Evolutionary conservation across 2,888 invertebrate species (phyloP).

Genomic region (Ceramica pisi): DNA sequence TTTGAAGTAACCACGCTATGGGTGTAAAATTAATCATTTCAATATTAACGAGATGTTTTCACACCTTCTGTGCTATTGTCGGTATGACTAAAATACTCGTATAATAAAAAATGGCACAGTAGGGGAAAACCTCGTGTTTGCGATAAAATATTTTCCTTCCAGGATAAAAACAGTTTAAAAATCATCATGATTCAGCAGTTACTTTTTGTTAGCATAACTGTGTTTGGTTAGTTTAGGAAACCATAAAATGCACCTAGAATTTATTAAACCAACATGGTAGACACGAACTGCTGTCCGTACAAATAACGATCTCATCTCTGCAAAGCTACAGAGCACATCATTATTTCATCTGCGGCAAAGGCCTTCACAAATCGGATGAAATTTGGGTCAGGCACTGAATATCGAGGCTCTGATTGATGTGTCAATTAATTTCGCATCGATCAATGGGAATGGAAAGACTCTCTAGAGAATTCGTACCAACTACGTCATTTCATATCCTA

Average conservation of each 20-base stretch:
- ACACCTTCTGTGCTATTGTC: not conserved
- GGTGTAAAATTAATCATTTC: slow-evolving; percentile 6
- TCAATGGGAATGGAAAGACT: slow-evolving; percentile 1
- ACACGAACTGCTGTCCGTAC: not conserved
- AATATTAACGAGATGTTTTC: not conserved
- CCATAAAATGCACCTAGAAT: not conserved
- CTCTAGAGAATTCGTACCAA: not conserved
- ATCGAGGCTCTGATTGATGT: slow-evolving; percentile 17
- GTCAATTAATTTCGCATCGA: slow-evolving; percentile 18
- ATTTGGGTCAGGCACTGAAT: slow-evolving; percentile 11
- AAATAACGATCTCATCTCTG: slow-evolving; percentile 4
- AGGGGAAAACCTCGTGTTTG: too few species aligned
- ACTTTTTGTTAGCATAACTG: slow-evolving; percentile 4
- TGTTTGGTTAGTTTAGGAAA: slow-evolving; percentile 18
- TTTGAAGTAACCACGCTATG: not conserved
- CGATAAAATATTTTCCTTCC: slow-evolving; percentile 15
- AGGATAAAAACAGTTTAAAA: slow-evolving; percentile 16
- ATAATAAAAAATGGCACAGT: too few species aligned
- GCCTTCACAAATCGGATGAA: slow-evolving; percentile 20
- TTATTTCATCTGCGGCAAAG: slow-evolving; percentile 17
- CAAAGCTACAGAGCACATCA: not conserved
- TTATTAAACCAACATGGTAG: not conserved
- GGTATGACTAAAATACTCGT: too few species aligned
- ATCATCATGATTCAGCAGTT: slow-evolving; percentile 22
- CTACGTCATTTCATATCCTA: not conserved